Conservation (phyloP, 2,888 invertebrate species). For the Drosophila phalerata region DNA sequence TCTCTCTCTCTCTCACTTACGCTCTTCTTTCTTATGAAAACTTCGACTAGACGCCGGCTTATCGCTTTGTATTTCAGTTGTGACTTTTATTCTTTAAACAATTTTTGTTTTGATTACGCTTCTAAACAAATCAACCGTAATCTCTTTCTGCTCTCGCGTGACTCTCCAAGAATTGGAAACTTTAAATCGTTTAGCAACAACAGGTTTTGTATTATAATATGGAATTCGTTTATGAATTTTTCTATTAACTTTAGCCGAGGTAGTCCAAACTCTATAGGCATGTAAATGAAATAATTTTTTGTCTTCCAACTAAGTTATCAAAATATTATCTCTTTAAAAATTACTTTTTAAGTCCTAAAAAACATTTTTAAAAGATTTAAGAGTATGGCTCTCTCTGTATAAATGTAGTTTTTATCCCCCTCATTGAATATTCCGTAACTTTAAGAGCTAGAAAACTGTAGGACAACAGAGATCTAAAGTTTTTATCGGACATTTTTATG, state of each 20-base stretch:
- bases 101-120: conserved; percentile 47
- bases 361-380: background rate
- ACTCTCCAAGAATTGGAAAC: background rate
- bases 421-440: no score
- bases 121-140: conserved; percentile 35
- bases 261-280: no score
- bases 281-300: no score
- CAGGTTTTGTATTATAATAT: background rate
- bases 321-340: conserved; percentile 4
- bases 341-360: background rate
- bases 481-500: no score
- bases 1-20: conserved; percentile 4
- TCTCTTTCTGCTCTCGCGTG: background rate
- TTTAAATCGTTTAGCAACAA: background rate
- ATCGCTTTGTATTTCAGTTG: conserved; percentile 19
- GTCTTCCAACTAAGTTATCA: no score
- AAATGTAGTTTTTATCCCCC: no score
- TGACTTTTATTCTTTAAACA: conserved; percentile 6
- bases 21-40: background rate
- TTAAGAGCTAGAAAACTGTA: no score
- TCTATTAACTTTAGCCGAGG: background rate
- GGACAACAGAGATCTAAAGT: no score
- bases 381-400: no score
- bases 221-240: background rate
- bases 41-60: conserved; percentile 13